phyloP scores from a whole-genome alignment of 2,113 vertebrate genomes.

The Cottus gobio region DNA sequence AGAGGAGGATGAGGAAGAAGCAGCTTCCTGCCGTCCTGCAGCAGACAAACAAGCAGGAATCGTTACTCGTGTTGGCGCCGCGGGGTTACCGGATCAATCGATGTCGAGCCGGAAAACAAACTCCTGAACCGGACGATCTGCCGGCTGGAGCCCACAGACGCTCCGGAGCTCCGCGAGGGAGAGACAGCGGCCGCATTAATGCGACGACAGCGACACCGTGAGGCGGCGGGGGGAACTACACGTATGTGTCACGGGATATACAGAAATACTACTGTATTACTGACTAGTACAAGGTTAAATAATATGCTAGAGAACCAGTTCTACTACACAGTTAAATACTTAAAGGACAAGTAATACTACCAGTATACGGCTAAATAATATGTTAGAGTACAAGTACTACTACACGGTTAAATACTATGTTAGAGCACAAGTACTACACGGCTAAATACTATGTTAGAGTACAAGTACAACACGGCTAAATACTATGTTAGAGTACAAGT shows the following conservation, averaged over 20 bases:
- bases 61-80: slow-evolving; percentile 38
- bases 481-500: too few relatives aligned
- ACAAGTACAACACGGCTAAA: neutral
- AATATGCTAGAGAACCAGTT: neutral
- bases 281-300: neutral
- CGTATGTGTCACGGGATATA: neutral
- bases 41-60: slow-evolving; percentile 16
- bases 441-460: neutral
- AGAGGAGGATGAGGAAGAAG: neutral
- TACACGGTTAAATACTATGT: neutral
- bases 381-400: neutral
- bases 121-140: slow-evolving; percentile 25
- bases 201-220: slow-evolving; percentile 41
- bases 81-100: slow-evolving; percentile 63
- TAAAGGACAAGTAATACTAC: neutral
- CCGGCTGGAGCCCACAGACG: slow-evolving; percentile 25
- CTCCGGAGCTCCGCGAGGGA: neutral
- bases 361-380: neutral
- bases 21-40: neutral
- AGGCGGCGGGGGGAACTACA: neutral
- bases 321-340: neutral
- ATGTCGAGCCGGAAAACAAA: slow-evolving; percentile 51
- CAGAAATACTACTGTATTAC: neutral
- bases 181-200: slow-evolving; percentile 16
- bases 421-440: neutral